Evolutionary conservation across 2,113 vertebrate genomes (phyloP).

Genomic region (Indicator maculatus): DNA sequence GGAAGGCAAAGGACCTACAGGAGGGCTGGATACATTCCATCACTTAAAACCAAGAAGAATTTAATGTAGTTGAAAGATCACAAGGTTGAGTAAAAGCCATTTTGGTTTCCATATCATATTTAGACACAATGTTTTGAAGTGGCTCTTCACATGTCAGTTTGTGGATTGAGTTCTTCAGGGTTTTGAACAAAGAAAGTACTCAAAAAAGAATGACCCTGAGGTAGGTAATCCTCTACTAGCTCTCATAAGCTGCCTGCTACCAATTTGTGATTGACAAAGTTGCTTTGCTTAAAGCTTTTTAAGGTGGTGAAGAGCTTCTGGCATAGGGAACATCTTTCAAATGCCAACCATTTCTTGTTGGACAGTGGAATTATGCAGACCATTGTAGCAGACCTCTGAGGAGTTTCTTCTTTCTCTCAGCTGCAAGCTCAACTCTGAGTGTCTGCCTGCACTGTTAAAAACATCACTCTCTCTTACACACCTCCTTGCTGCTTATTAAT

Average conservation of each 20-base stretch:
- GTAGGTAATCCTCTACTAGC: background rate
- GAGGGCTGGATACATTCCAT: background rate
- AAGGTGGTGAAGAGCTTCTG: background rate
- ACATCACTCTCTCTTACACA: background rate
- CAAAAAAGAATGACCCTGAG: background rate
- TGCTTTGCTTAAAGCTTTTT: background rate
- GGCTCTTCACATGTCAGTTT: background rate
- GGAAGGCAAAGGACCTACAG: no score
- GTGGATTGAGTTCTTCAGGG: background rate
- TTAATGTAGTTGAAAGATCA: background rate
- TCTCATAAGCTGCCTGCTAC: background rate
- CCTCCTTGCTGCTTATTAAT: background rate
- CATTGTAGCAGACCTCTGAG: background rate
- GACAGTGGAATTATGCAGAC: background rate
- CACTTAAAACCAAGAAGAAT: background rate
- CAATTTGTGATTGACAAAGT: background rate
- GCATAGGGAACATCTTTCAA: background rate
- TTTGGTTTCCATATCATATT: background rate
- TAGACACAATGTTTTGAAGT: background rate
- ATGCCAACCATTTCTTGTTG: background rate
- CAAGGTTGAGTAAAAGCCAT: background rate
- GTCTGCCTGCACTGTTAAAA: background rate
- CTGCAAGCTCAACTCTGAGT: background rate
- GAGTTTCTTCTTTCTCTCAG: background rate
- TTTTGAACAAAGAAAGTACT: background rate